Percentiles rank a stretch among this genome's conserved stretches.
phyloP scores from a whole-genome alignment of 1,140 invertebrate genomes.

The Trachelipus rathkii region DNA sequence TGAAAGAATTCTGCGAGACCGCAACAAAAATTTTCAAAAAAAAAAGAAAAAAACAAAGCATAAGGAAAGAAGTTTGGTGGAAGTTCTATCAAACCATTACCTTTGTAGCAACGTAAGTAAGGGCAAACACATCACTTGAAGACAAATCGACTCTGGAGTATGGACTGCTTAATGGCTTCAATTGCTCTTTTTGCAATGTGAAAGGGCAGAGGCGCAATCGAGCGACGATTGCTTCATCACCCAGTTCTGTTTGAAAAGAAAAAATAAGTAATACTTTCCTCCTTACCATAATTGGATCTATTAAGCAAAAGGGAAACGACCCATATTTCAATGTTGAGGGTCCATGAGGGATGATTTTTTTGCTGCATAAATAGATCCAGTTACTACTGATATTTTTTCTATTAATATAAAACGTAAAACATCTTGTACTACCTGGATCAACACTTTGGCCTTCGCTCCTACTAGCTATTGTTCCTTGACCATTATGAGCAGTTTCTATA shows the following conservation, averaged over 20 bases:
- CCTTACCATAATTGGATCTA: too few species aligned
- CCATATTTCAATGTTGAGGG: too few species aligned
- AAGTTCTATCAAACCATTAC: conserved; percentile 49
- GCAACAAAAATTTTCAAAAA: background rate
- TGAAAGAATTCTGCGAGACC: background rate
- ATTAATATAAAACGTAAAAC: too few species aligned
- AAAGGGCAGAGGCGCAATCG: conserved; percentile 72
- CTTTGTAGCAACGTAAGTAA: conserved; percentile 65
- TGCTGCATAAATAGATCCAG: too few species aligned
- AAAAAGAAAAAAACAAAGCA: too few species aligned
- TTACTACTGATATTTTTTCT: too few species aligned
- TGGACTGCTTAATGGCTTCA: conserved; percentile 70
- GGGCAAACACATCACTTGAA: conserved; percentile 79
- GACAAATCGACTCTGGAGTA: conserved; percentile 62
- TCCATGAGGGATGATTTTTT: too few species aligned
- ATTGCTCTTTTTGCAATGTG: conserved; percentile 60
- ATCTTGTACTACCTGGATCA: background rate
- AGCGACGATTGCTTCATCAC: conserved; percentile 43
- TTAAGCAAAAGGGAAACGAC: too few species aligned
- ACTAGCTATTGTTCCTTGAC: conserved; percentile 41
- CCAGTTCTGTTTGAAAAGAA: conserved; percentile 21
- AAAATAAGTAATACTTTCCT: too few species aligned
- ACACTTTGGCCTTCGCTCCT: conserved; percentile 40
- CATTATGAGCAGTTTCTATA: conserved; percentile 42
- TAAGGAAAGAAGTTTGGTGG: too few species aligned